Evolutionary conservation across 64 coral and sea anemone genomes (phyloP).

Genomic region (Stichodactyla helianthus): DNA sequence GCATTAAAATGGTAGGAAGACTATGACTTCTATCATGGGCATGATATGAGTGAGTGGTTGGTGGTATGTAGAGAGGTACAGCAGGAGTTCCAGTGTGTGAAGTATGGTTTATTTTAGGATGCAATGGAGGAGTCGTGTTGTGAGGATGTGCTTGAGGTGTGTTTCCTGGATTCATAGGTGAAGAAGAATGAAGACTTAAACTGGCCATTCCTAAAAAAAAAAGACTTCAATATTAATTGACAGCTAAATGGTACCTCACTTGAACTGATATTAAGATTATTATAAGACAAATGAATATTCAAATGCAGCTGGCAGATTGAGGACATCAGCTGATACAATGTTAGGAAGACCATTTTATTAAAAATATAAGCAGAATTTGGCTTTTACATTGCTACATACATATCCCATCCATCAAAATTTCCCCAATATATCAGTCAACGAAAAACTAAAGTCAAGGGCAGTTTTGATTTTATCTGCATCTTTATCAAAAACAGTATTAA

Average conservation of each 20-base stretch:
- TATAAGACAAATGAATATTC: not conserved
- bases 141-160: not conserved
- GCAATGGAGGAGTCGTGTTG: not conserved
- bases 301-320: not conserved
- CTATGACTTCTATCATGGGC: constrained; percentile 8
- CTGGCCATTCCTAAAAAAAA: constrained; percentile 22
- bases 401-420: no score
- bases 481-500: no score
- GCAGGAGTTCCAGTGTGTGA: not conserved
- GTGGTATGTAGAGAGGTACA: constrained; percentile 28
- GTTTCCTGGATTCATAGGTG: not conserved
- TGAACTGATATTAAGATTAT: no score
- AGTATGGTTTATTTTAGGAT: not conserved
- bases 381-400: not conserved
- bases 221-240: not conserved
- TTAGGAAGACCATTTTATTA: not conserved
- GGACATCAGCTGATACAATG: not conserved
- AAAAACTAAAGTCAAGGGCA: no score
- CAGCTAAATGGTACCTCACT: no score
- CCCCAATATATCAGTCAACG: no score
- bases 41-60: not conserved
- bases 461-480: no score
- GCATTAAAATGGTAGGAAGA: not conserved
- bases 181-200: constrained; percentile 16
- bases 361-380: not conserved